Base-by-base conservation (phyloP, 2,113 vertebrate genomes). In the Harpagus bidentatus region DNA sequence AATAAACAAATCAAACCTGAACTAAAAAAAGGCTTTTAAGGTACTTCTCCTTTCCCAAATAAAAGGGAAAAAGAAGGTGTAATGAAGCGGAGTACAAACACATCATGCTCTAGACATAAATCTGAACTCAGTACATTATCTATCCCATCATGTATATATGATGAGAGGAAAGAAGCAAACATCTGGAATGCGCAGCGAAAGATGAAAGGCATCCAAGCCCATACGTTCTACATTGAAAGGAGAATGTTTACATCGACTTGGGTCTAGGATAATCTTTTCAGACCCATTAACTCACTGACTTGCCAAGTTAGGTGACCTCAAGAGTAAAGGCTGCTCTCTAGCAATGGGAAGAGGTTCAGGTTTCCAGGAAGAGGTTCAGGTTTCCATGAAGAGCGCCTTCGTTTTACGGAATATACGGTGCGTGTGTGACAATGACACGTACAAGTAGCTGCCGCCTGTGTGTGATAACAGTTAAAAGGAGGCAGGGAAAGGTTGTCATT, bases 211-310 rank as follows among this genome's bases (percentile, higher is more conserved):
- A 90, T 38, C 48, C 71, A 76, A 91, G n/a, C 19, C 66, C 71
- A 86, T 94, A 82, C 42, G 1, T 90, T 92, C 89, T 52, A 56
- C 91, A 95, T 38, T 72, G 87, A 96, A 96, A 94, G 48, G 63
- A 76, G 85, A 96, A 88, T 97, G 95, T 97, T 97, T 97, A 95
- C 95, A 88, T 84, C 86, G 53, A 20, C 96, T 97, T 93, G 93
- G 76, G 81, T 73, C 89, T 86, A 95, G 76, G 82, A 82, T 86
- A 94, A 96, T 96, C 90, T 96, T 96, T 96, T 88, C 79, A 92
- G 93, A 81, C 67, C 95, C 90, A 97, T 97, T 97, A 97, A 88
- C 92, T 95, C 81, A 79, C 95, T 97, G 89, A 88, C 73, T 97
- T 95, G 92, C 97, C 84, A 94, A 95, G 88, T 81, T 26, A 86